Base-by-base conservation (phyloP, 2,113 vertebrate species). In the Pedetes capensis region DNA sequence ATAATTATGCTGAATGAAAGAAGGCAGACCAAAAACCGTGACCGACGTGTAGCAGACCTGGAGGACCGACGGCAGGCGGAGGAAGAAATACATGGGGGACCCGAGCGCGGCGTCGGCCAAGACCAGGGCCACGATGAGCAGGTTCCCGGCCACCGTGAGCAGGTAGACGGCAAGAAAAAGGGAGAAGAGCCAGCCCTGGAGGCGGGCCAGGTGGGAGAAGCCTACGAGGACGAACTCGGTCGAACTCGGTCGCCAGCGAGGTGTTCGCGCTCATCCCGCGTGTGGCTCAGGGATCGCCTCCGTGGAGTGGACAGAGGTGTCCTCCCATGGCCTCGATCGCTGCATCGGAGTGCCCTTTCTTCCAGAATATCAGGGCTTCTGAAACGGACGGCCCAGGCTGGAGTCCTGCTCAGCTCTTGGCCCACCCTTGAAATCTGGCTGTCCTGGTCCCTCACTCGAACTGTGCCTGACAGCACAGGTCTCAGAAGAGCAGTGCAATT, bases 41-140 rank as follows among this genome's bases (percentile, higher is more conserved):
- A 96, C 85, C 0, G 96, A 97, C 0, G 82, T 96, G 79, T 89
- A 97, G 81, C 95, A 66, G 1, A 96, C 92, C 92, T 98, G 95
- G 69, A 97, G 92, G n/a, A 76, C 85, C 0, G 78, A 97, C n/a
- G 97, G 57, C 72, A 87, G 71, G 5, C 64, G 64, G 18, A 97
- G 92, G 88, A 97, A 97, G 93, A 97, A 97, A 74, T 97, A 96
- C 96, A 95, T 96, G 18, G 93, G 96, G 0, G 89, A 93, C 49
- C 49, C 90, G 42, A 97, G 85, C 11, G 86, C 78, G 20, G 95
- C 29, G 0, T 96, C 93, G 3, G 63, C 16, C 0, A 78, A 94
- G 37, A 95, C 90, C 25, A 95, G 47, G 20, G 57, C 20, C 55
- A 97, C 37, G 8, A 95, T 91, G 83, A 95, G 63, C 29, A 96